These are phyloP conservation scores for Cephus sareptanus DNA, from an alignment of 2,888 invertebrate species.

Conservation along the genomic window DNA sequence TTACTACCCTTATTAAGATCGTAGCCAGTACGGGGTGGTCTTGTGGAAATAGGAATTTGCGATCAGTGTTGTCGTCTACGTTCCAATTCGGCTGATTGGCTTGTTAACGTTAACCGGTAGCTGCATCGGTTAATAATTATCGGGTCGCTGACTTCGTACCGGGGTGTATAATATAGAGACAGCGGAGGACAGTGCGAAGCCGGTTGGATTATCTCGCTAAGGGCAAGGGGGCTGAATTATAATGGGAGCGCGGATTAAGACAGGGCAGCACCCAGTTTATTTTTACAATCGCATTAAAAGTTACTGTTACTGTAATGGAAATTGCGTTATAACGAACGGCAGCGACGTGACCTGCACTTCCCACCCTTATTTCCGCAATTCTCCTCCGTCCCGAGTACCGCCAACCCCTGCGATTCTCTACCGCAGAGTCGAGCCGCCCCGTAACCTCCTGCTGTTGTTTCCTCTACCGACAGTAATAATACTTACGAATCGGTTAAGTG, in stretches of 20 bases:
- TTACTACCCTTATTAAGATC: too few relatives aligned
- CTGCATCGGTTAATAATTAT: background rate
- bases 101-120: too few relatives aligned
- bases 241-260: conserved; percentile 11
- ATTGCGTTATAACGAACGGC: conserved; percentile 17
- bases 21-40: too few relatives aligned
- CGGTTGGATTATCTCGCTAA: background rate
- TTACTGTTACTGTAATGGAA: conserved; percentile 19
- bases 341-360: background rate
- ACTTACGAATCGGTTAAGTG: background rate
- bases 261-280: conserved; percentile 14
- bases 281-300: conserved; percentile 18
- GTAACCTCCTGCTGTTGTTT: background rate
- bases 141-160: background rate
- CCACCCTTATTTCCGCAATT: too few relatives aligned
- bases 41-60: too few relatives aligned
- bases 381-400: too few relatives aligned
- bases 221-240: too few relatives aligned
- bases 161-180: background rate
- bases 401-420: too few relatives aligned
- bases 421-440: too few relatives aligned
- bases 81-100: too few relatives aligned
- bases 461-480: background rate
- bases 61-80: too few relatives aligned
- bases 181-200: background rate